Evolutionary conservation across 2,888 invertebrate genomes (phyloP).

Genomic region (Drosophila diplacantha): DNA sequence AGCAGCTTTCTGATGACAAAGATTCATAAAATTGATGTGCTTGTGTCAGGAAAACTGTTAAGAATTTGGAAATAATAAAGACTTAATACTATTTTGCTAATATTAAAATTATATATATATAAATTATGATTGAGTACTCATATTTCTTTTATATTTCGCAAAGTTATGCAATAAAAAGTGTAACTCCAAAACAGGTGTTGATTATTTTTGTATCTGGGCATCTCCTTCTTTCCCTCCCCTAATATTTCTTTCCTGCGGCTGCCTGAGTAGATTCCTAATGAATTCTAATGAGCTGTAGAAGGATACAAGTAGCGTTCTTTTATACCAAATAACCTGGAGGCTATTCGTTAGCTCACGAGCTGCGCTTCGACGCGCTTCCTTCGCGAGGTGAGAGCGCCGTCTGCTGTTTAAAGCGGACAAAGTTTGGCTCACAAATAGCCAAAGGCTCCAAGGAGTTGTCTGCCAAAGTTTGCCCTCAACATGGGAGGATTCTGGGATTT

Average conservation of each 20-base stretch:
- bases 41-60: slow-evolving; percentile 32
- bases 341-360: slow-evolving; percentile 55
- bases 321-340: slow-evolving; percentile 37
- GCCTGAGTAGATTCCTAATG: slow-evolving; percentile 44
- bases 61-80: not conserved
- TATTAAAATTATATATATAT: not conserved
- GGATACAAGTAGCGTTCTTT: slow-evolving; percentile 16
- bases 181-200: slow-evolving; percentile 47
- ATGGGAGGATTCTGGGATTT: not conserved
- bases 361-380: slow-evolving; percentile 51
- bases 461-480: slow-evolving; percentile 34
- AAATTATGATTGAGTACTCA: not conserved
- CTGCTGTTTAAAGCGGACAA: slow-evolving; percentile 10
- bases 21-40: slow-evolving; percentile 42
- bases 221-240: not conserved
- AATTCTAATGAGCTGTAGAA: slow-evolving; percentile 59
- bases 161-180: no score
- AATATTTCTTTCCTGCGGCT: not conserved
- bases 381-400: not conserved
- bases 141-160: no score
- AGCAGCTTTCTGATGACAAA: slow-evolving; percentile 12
- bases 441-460: slow-evolving; percentile 27
- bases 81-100: not conserved
- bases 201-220: slow-evolving; percentile 41
- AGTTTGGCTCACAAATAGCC: slow-evolving; percentile 56